These are phyloP conservation scores for Callorhinus ursinus DNA, from an alignment of 2,113 vertebrate genomes.

Conservation along the genomic window DNA sequence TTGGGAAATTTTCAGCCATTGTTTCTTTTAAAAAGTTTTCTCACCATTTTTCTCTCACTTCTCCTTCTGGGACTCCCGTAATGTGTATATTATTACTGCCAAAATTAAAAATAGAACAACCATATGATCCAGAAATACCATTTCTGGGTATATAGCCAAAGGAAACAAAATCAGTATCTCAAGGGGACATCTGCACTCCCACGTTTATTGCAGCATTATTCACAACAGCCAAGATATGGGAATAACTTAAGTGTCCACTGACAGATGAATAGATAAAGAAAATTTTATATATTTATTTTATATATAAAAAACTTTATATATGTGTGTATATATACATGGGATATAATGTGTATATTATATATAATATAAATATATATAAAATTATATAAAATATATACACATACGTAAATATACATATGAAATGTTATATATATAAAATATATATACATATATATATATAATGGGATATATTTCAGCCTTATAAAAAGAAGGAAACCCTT, in stretches of 20 bases:
- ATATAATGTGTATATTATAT: not conserved
- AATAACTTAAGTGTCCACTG: not conserved
- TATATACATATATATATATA: not conserved
- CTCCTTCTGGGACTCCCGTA: not conserved
- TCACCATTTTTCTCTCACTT: not conserved
- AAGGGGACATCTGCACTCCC: not conserved
- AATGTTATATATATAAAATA: no score
- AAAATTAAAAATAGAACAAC: not conserved
- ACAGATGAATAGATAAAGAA: not conserved
- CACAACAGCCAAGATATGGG: not conserved
- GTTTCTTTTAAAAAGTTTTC: not conserved
- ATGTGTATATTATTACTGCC: not conserved
- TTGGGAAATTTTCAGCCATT: not conserved
- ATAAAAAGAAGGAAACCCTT: not conserved
- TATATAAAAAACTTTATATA: not conserved
- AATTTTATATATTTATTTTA: not conserved
- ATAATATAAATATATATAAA: not conserved
- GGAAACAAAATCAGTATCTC: not conserved
- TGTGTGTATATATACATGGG: not conserved
- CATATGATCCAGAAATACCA: not conserved
- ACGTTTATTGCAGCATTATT: not conserved
- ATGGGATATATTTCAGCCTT: not conserved
- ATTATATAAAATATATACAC: not conserved
- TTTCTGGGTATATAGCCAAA: not conserved
- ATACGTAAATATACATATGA: not conserved